These are phyloP conservation scores for Polyommatus icarus DNA, from an alignment of 2,888 invertebrate genomes.

Conservation along the genomic window DNA sequence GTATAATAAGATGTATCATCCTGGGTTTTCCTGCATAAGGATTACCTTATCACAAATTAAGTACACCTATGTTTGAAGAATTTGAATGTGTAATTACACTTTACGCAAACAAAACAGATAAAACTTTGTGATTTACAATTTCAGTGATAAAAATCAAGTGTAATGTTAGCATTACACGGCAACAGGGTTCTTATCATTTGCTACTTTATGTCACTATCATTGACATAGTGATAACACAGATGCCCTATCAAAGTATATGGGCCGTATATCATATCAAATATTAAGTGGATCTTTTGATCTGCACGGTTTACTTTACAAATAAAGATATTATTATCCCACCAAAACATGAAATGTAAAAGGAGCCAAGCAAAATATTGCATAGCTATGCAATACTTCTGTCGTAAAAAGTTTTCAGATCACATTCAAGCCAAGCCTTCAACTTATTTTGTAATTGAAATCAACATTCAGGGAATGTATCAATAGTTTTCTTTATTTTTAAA, in stretches of 20 bases:
- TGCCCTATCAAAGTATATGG: neutral
- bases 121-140: constrained; percentile 23
- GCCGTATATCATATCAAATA: neutral
- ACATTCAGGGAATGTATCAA: too few species aligned
- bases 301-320: neutral
- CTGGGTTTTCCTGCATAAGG: too few species aligned
- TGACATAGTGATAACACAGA: constrained; percentile 7
- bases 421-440: too few species aligned
- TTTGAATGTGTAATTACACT: neutral
- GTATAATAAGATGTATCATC: too few species aligned
- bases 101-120: neutral
- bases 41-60: neutral
- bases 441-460: too few species aligned
- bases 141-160: constrained; percentile 11
- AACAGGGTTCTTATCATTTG: constrained; percentile 15
- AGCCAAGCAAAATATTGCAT: too few species aligned
- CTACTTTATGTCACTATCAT: constrained; percentile 24
- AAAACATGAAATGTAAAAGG: too few species aligned
- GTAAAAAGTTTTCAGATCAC: too few species aligned
- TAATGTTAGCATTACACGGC: constrained; percentile 8
- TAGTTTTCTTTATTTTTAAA: too few species aligned
- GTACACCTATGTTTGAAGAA: neutral
- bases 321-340: neutral
- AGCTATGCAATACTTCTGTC: too few species aligned
- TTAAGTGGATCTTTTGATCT: constrained; percentile 6